phyloP scores from a whole-genome alignment of 2,113 vertebrate genomes.

The Oreochromis aureus region DNA sequence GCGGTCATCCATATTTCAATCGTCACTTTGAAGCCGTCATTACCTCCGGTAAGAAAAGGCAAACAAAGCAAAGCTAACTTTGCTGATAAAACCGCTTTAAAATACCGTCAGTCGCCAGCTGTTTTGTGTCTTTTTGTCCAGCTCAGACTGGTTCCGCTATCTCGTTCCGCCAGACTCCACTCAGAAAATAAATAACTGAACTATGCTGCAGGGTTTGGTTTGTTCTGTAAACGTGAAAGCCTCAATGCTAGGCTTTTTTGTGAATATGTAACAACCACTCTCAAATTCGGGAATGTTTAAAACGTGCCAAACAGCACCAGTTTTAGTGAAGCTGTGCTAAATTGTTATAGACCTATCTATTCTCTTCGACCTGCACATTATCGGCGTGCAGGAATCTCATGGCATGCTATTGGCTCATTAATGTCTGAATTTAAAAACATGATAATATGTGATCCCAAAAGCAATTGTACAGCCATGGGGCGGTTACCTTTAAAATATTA shows the following conservation, averaged over 20 bases:
- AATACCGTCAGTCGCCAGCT: too few species aligned
- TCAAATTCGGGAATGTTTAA: background rate
- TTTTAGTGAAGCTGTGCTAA: background rate
- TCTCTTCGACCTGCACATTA: background rate
- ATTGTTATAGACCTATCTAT: background rate
- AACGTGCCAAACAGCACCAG: background rate
- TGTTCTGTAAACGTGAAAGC: background rate
- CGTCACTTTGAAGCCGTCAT: background rate
- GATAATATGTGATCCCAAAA: background rate
- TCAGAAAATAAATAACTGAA: background rate
- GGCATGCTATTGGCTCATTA: background rate
- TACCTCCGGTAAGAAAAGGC: constrained; percentile 18
- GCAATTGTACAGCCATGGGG: background rate
- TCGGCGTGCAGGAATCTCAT: fast-evolving
- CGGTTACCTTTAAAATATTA: background rate
- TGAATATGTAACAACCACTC: background rate
- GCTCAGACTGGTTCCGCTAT: background rate
- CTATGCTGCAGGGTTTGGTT: background rate
- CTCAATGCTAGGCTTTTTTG: background rate
- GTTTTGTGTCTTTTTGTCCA: background rate
- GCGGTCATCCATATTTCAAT: background rate
- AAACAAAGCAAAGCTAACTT: fast-evolving
- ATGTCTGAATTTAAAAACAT: background rate
- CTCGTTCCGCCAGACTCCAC: background rate
- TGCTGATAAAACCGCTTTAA: background rate